Evolutionary conservation across 2,888 invertebrate genomes (phyloP), one percentile per base, ranked within the genome.

Genomic region (Drosophila imparisetae): DNA sequence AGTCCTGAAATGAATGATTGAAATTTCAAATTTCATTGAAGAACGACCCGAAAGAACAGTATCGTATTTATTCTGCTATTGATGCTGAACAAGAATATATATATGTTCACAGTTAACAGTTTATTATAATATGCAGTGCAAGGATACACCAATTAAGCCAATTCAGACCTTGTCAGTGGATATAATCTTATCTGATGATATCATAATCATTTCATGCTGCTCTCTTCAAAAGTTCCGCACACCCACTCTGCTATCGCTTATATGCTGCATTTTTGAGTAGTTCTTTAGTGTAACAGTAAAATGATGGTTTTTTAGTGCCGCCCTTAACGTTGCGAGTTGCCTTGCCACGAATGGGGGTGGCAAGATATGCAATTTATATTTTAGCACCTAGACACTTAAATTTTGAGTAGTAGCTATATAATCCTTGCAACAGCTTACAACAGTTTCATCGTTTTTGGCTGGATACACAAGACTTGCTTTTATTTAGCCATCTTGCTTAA

Each of bases 291-390:
- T 36, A 57, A 15, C 29, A 48, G 48, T 76, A 63, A 68, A 69
- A 54, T 45, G 15, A 75, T 64, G 58, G 15, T 8, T 66, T 77
- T 79, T 80, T 66, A 80, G 40, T 27, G 63, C 42, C 42, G 53
- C 34, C 36, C 36, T 34, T 18, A 18, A 10, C 10, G 27, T 27
- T 57, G 24, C 58, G 30, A 18, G 42, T 57, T 36, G 50, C 45
- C 10, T 4, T 34, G 27, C 50, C 36, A 18, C 49, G 32, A n/a
- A 36, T 24, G 11, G 61, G 36, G 48, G 61, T 59, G 58, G 60
- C 75, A 76, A 80, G 71, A 65, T 76, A 64, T 78, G 61, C 52
- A 59, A 42, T 66, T 60, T 15, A 57, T 15, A 63, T 62, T 69
- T 75, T 29, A 55, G 58, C 61, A 57, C 59, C 62, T 45, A 55